Evolutionary conservation across 2,113 vertebrate genomes (phyloP), one percentile per base, ranked within the genome.

Genomic region (Collichthys lucidus): DNA sequence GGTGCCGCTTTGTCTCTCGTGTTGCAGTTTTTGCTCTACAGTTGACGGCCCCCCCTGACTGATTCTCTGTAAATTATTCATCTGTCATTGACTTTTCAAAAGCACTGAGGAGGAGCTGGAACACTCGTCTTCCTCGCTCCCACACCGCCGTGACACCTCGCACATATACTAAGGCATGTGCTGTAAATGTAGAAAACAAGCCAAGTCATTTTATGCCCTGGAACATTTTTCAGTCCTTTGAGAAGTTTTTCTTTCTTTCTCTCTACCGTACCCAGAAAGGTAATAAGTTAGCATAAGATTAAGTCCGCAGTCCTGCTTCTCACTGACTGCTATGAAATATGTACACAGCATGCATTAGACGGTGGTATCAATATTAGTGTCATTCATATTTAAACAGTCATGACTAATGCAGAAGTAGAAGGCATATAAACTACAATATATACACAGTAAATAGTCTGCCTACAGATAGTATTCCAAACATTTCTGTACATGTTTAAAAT

Each of bases 41-140:
- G 35, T 29, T 44, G 76, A 66, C 70, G 46, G 57, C 56, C 79
- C 49, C n/a, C 40, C 26, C 40, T 64, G 19, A 79, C 83, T 81
- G 80, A 74, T 77, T 86, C 52, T 14, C 11, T 76, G 47, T 91
- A 82, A 89, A 89, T 89, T 74, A 92, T 91, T 92, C 61, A 89
- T 85, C 57, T 50, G 12, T 59, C 77, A 86, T 73, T 83, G 84
- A 81, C 74, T 88, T 89, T 86, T 85, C 42, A 65, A 83, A 86
- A 59, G 68, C 74, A 31, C 68, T 0, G 74, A 85, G 56, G 31
- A 80, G 26, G 76, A 79, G 79, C 44, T 75, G 46, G 60, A 82
- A 56, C 81, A 63, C 49, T 52, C 6, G 31, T 75, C 26, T 64
- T 19, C 15, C n/a, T 66, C 64, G 56, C 50, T 70, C 47, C 70